phyloP scores from a whole-genome alignment of 2,797 vertebrate genomes.

The Squalus acanthias region DNA sequence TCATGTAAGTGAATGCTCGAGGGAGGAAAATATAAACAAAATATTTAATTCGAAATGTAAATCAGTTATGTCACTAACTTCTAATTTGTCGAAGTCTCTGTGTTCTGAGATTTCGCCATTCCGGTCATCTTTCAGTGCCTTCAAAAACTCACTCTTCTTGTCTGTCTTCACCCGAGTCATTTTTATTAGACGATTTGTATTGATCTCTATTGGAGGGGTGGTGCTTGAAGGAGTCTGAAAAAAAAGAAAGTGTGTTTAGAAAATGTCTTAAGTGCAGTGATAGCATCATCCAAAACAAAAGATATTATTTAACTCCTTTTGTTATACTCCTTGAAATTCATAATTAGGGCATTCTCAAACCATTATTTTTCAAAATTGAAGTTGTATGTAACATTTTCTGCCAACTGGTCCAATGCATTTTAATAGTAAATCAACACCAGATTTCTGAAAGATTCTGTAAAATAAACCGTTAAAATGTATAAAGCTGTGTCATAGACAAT shows the following conservation, averaged over 20 bases:
- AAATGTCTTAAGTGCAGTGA: neutral
- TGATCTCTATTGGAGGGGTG: slow-evolving; percentile 94
- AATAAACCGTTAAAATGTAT: neutral
- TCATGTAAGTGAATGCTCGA: neutral
- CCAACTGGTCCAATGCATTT: neutral
- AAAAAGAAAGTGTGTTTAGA: neutral
- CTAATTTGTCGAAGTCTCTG: slow-evolving; percentile 83
- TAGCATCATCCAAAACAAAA: no score
- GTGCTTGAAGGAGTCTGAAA: slow-evolving; percentile 83
- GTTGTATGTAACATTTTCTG: neutral
- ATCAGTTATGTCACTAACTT: slow-evolving; percentile 59
- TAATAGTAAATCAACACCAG: neutral
- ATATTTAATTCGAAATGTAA: neutral
- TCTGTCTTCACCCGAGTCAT: slow-evolving; percentile 87
- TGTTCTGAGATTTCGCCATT: slow-evolving; percentile 81
- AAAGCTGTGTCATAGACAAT: neutral
- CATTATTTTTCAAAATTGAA: neutral
- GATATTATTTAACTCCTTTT: neutral
- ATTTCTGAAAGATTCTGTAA: neutral
- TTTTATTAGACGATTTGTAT: slow-evolving; percentile 83
- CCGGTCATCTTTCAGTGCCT: slow-evolving; percentile 87
- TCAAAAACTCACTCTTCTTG: slow-evolving; percentile 94
- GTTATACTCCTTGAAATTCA: neutral
- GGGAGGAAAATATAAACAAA: neutral
- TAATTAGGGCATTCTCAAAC: neutral